Conservation (phyloP, 2,797 vertebrate genomes). For the Anguilla megastoma region DNA sequence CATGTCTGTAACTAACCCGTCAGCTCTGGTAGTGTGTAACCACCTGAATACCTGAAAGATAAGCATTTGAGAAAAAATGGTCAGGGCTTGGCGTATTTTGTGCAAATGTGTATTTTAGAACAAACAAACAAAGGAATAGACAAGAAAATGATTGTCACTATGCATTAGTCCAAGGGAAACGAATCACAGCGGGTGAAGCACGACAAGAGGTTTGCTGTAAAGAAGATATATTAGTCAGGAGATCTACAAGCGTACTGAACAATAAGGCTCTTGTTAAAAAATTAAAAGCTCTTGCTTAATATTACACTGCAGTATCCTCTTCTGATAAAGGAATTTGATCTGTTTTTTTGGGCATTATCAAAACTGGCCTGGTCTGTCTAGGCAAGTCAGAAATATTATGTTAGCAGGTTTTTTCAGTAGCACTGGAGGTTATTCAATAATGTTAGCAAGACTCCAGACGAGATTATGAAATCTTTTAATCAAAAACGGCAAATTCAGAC, state of each 20-base stretch:
- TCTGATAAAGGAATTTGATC: not conserved
- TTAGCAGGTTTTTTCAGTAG: not conserved
- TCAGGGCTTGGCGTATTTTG: conserved; percentile 13
- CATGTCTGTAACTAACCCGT: conserved; percentile 60
- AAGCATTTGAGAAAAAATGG: conserved; percentile 40
- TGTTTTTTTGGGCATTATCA: not conserved
- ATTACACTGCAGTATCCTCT: conserved; percentile 34
- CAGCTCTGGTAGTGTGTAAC: conserved; percentile 58
- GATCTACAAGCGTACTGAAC: conserved; percentile 27
- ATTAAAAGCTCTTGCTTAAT: conserved; percentile 23
- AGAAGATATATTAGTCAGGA: conserved; percentile 44
- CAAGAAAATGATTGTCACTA: conserved; percentile 31
- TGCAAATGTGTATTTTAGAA: conserved; percentile 7
- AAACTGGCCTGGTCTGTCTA: not conserved
- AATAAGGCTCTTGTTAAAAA: conserved; percentile 15
- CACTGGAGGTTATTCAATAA: conserved; percentile 5
- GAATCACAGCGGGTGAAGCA: conserved; percentile 44
- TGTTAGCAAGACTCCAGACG: not conserved
- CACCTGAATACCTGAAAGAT: conserved; percentile 61
- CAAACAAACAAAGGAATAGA: conserved; percentile 19
- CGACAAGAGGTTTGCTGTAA: conserved; percentile 51
- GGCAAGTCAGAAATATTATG: not conserved
- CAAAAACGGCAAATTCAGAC: not conserved
- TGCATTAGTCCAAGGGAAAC: conserved; percentile 41
- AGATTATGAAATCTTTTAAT: not conserved